Percentiles rank a stretch among this genome's conserved stretches.
phyloP scores from a whole-genome alignment of 2,797 vertebrate genomes.

The Odontamblyopus rebecca region DNA sequence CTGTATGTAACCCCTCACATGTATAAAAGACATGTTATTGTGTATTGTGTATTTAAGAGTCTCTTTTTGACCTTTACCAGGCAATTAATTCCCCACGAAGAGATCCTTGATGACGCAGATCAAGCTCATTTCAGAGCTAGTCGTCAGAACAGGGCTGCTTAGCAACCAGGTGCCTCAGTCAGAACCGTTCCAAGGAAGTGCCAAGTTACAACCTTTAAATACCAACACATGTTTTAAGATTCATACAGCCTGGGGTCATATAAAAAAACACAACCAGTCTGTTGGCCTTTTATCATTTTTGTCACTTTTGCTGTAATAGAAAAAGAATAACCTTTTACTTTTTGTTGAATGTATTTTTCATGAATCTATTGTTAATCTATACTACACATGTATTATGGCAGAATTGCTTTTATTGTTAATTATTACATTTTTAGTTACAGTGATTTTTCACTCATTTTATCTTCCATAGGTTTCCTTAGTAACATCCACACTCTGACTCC shows the following conservation, averaged over 20 bases:
- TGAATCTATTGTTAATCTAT: neutral
- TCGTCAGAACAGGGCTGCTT: conserved; percentile 54
- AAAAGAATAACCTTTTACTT: neutral
- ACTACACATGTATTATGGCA: neutral
- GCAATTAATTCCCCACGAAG: conserved; percentile 34
- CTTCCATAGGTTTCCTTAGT: conserved; percentile 13
- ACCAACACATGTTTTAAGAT: conserved; percentile 10
- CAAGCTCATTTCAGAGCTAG: conserved; percentile 34
- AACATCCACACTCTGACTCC: conserved; percentile 15
- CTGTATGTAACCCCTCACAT: neutral
- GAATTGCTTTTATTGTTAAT: neutral
- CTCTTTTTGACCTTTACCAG: conserved; percentile 47
- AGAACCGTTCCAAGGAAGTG: conserved; percentile 18
- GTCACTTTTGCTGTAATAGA: neutral
- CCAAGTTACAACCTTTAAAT: conserved; percentile 25
- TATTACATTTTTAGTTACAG: neutral
- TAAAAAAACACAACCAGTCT: neutral
- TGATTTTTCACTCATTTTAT: neutral
- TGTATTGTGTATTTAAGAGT: conserved; percentile 18
- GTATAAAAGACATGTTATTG: conserved; percentile 13
- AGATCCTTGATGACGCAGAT: conserved; percentile 34
- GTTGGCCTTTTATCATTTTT: neutral
- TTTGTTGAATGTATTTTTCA: neutral
- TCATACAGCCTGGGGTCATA: neutral
- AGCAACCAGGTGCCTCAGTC: conserved; percentile 65